phyloP scores from a whole-genome alignment of 2,888 invertebrate species.

The Latheticus oryzae region DNA sequence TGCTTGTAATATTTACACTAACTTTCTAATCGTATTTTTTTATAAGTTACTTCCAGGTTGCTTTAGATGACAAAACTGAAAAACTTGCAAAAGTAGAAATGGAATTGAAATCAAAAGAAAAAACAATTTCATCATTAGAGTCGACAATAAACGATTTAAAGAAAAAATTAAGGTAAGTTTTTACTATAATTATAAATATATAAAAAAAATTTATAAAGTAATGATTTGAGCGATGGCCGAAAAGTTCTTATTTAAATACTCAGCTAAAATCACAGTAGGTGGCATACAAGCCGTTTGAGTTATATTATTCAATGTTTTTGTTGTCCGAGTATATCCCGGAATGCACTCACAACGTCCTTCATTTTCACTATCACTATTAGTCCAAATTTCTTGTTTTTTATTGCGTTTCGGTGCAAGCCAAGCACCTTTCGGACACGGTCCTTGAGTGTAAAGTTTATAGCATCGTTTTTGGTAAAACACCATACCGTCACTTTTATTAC shows the following conservation, averaged over 20 bases:
- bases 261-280: conserved; percentile 73
- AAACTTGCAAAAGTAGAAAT: conserved; percentile 73
- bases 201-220: conserved; percentile 28
- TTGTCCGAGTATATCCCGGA: conserved; percentile 71
- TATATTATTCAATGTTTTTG: conserved; percentile 59
- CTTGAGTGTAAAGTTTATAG: conserved; percentile 80
- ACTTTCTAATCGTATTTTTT: conserved; percentile 21
- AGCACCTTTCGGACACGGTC: conserved; percentile 79
- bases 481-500: conserved; percentile 67
- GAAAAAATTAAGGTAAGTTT: conserved; percentile 68
- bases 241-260: conserved; percentile 71
- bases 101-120: conserved; percentile 72
- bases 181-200: conserved; percentile 29
- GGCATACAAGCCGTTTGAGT: conserved; percentile 69
- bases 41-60: conserved; percentile 66
- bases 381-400: conserved; percentile 50
- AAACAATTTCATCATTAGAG: conserved; percentile 69
- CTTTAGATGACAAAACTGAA: conserved; percentile 80
- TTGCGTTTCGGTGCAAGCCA: conserved; percentile 73
- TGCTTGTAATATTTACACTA: conserved; percentile 68
- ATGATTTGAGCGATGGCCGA: conserved; percentile 45
- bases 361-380: conserved; percentile 44
- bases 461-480: conserved; percentile 78
- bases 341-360: conserved; percentile 71
- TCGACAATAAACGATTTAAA: conserved; percentile 70